A percentile compares a stretch with the other conserved stretches of the same genome.
phyloP scores from a whole-genome alignment of 2,113 vertebrate genomes.

The Zosterops hypoxanthus region DNA sequence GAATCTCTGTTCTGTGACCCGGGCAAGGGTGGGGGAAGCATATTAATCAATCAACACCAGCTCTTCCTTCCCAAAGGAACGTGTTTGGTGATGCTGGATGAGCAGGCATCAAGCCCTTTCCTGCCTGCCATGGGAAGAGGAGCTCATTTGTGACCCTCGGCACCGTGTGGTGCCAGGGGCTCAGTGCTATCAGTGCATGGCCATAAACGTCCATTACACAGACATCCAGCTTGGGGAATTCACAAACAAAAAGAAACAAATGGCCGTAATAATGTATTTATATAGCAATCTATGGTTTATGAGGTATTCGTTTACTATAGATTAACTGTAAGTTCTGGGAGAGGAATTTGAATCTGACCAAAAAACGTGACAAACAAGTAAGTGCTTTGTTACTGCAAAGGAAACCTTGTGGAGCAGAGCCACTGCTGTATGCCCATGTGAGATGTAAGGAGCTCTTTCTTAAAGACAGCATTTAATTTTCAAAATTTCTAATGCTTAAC shows the following conservation, averaged over 20 bases:
- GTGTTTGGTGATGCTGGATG: neutral
- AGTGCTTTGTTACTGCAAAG: neutral
- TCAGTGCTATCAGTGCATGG: neutral
- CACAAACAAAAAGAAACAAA: slow-evolving; percentile 30
- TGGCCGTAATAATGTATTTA: neutral
- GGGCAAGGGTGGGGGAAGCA: neutral
- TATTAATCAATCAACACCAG: neutral
- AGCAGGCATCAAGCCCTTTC: neutral
- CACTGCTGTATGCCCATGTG: neutral
- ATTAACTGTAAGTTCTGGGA: neutral
- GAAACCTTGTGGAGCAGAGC: neutral
- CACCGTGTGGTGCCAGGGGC: rapidly evolving
- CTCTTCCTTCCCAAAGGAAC: neutral
- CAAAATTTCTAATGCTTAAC: neutral
- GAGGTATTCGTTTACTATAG: neutral
- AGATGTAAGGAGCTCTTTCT: neutral
- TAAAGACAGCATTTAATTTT: neutral
- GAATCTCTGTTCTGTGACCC: neutral
- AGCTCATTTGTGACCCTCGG: neutral
- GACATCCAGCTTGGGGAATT: neutral
- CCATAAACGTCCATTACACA: neutral
- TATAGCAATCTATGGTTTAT: neutral
- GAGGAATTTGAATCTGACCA: neutral
- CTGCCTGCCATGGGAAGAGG: neutral
- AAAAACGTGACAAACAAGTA: neutral